Evolutionary conservation across 2,888 invertebrate species (phyloP), one percentile per base, ranked within the genome.

Genomic region (Bombylius major): DNA sequence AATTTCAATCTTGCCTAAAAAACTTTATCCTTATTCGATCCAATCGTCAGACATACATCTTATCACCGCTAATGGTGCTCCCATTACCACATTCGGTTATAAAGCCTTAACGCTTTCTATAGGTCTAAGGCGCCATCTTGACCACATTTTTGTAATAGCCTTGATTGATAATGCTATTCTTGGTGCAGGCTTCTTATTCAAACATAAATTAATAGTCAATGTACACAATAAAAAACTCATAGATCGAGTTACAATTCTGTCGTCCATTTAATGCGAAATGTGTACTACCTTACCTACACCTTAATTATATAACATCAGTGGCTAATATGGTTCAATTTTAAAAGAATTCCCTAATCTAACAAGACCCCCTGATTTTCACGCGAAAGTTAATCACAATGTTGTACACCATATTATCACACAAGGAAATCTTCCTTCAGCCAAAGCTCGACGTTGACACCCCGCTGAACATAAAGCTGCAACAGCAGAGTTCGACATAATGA

Each of bases 391-490:
- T n/a, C n/a, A 52, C 60, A 60, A 47, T n/a, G 51, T 46, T 6
- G 36, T 31, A 9, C 53, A 53, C 33, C 47, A 47, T 14, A 62
- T 62, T 5, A 13, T 47, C 6, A 62, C 59, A 7, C 47, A 9
- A 0, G 61, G 61, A n/a, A n/a, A 5, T 49, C 60, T 7, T 59
- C 54, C 59, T 11, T 39, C 56, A 31, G 54, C 60, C 39, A 56
- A 58, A 6, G 54, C 59, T 4, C 54, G 60, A n/a, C 48, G 57
- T 4, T 50, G 62, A 2, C 48, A 63, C 4, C 62, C 62, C 1
- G 65, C 66, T 13, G 61, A 62, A 52, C 56, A 63, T 4, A 31
- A 46, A 7, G 60, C 57, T 2, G 64, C 64, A 3, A 64, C 63
- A 52, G 8, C 48, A 5, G 62, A 64, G 14, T 66, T 66, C 50